Conservation (phyloP, 2,113 vertebrate genomes). For the Deroptyus accipitrinus region DNA sequence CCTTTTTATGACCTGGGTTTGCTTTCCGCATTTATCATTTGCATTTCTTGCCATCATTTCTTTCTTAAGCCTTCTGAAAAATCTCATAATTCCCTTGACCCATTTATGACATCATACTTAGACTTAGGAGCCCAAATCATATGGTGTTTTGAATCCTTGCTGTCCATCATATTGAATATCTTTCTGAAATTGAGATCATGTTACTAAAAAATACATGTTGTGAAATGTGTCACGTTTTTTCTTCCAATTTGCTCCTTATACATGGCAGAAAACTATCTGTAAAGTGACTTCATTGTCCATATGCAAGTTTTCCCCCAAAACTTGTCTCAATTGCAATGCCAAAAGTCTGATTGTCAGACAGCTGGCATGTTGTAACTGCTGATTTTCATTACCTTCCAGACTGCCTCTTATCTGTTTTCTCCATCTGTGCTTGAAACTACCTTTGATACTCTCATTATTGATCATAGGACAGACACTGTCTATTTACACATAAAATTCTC, state of each 20-base stretch:
- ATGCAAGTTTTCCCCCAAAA: neutral
- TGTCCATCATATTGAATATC: fast-evolving
- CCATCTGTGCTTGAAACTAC: neutral
- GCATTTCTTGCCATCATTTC: neutral
- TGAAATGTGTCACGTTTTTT: neutral
- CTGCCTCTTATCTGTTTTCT: neutral
- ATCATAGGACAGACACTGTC: neutral
- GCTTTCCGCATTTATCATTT: neutral
- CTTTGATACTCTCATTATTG: neutral
- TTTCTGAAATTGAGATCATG: neutral
- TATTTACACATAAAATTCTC: neutral
- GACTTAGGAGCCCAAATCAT: neutral
- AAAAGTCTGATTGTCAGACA: neutral
- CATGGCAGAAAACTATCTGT: neutral
- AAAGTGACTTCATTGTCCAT: neutral
- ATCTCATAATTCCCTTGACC: neutral
- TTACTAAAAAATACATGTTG: neutral
- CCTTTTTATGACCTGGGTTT: neutral
- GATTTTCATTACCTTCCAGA: neutral
- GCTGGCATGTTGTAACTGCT: neutral
- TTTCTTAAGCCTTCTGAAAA: neutral
- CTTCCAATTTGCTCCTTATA: neutral
- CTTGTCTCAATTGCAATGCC: neutral
- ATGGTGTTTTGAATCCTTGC: neutral
- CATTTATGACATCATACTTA: neutral